Evolutionary conservation across 1,140 invertebrate species (phyloP), one percentile per base, ranked within the genome.

Genomic region (Papilio polytes): DNA sequence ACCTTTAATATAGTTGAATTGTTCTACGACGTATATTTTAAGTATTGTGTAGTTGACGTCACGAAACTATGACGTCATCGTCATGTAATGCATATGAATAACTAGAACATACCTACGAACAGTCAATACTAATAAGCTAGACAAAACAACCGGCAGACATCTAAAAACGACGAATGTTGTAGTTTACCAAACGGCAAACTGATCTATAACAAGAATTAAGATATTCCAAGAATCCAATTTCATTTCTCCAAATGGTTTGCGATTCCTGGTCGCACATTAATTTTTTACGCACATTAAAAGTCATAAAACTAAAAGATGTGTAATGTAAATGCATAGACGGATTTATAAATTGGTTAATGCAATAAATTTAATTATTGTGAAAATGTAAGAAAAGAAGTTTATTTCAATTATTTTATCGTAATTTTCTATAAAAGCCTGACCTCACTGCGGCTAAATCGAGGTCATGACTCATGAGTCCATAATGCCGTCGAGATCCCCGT

Each of bases 371-470:
- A 70, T 15, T 63, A 63, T 63, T 26, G 9, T 26, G 56, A 26
- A 26, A 63, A 26, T 10, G 26, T 12, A 4, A 26, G 20, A 26
- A 63, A 26, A 12, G 6, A 3, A 0, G 59, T 63, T 63, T 63
- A 31, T 13, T 63, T 31, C 22, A 20, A 63, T 63, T 22, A 56
- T 56, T 66, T 31, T 66, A 70, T 70, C 26, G 15, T 63, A 12
- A 10, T 22, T 70, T 70, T 70, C 63, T 70, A 70, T 3, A 15
- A 3, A 13, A 36, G 26, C 13, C 48, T 82, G 81, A 84, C 83
- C 81, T 82, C 81, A 63, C 77, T 82, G 78, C 63, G 76, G 26
- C 79, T 80, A 78, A 70, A 84, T 51, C 56, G 77, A 80, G 81
- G 79, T 53, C 70, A 59, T 84, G 83, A 84, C 73, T 84, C 83